Conservation (phyloP, 2,888 invertebrate genomes). For the Phyto melanocephala region DNA sequence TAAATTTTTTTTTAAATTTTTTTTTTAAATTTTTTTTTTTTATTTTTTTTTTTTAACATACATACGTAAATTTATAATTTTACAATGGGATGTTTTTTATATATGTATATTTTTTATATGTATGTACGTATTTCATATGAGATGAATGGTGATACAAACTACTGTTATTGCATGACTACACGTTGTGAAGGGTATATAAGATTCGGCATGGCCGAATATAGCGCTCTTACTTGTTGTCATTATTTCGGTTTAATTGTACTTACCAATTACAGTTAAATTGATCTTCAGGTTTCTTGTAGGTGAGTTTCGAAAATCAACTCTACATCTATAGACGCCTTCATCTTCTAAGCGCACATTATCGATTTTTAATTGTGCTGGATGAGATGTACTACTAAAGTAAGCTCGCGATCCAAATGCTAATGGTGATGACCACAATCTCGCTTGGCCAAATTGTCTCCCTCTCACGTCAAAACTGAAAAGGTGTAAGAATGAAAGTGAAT, state of each 20-base stretch:
- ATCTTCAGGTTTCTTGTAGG: slow-evolving; percentile 86
- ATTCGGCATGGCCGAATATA: too few species aligned
- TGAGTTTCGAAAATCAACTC: slow-evolving; percentile 87
- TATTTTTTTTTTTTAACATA: too few species aligned
- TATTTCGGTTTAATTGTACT: slow-evolving; percentile 74
- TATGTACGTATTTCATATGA: too few species aligned
- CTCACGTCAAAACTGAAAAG: slow-evolving; percentile 86
- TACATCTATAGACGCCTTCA: slow-evolving; percentile 86
- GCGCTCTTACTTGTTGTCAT: too few species aligned
- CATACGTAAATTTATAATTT: too few species aligned
- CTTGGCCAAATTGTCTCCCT: slow-evolving; percentile 85
- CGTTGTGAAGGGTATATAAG: too few species aligned
- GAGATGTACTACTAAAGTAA: slow-evolving; percentile 89
- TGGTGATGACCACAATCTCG: slow-evolving; percentile 90
- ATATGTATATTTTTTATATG: too few species aligned
- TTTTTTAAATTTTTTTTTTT: too few species aligned
- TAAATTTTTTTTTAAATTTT: too few species aligned
- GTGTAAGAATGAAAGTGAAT: background rate
- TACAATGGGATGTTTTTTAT: too few species aligned
- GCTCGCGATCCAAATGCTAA: slow-evolving; percentile 88
- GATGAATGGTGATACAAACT: too few species aligned
- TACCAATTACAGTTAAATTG: slow-evolving; percentile 87
- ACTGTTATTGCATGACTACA: too few species aligned
- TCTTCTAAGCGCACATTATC: slow-evolving; percentile 82
- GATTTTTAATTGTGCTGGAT: slow-evolving; percentile 88